phyloP scores from a whole-genome alignment of 1,140 invertebrate species.

The Caenorhabditis tropicalis region DNA sequence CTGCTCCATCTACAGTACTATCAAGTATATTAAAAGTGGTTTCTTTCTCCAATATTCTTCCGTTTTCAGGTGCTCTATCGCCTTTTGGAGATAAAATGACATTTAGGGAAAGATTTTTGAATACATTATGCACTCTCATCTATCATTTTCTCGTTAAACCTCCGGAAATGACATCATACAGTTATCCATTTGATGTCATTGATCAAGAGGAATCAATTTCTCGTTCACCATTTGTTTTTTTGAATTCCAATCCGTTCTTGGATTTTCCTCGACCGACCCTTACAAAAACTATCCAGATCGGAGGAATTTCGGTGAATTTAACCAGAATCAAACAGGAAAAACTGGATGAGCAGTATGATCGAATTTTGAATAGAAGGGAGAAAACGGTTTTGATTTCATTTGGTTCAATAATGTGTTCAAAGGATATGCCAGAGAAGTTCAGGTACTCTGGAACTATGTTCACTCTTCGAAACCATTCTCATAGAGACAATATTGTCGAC shows the following conservation, averaged over 20 bases:
- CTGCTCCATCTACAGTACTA: background rate
- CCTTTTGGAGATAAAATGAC: constrained; percentile 30
- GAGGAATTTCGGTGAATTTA: constrained; percentile 48
- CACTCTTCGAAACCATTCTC: background rate
- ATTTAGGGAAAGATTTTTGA: background rate
- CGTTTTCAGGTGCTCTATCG: background rate
- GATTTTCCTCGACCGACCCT: constrained; percentile 39
- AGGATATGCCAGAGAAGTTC: constrained; percentile 47
- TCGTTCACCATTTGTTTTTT: constrained; percentile 28
- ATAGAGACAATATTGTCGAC: background rate
- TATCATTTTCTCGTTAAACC: background rate
- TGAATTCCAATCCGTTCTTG: constrained; percentile 47
- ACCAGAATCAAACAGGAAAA: background rate
- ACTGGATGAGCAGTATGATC: background rate
- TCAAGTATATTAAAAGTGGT: background rate
- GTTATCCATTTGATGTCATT: background rate
- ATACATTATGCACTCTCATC: background rate
- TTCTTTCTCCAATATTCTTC: background rate
- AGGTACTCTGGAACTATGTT: background rate
- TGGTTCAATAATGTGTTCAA: constrained; percentile 52
- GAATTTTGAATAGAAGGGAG: constrained; percentile 9
- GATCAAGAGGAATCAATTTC: background rate
- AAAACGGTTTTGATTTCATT: constrained; percentile 57
- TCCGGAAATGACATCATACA: background rate
- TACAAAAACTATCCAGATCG: constrained; percentile 50